Percentiles rank a stretch among this genome's conserved stretches.
These are phyloP conservation scores for Melolontha melolontha DNA, from an alignment of 2,888 invertebrate genomes.

Conservation along the genomic window DNA sequence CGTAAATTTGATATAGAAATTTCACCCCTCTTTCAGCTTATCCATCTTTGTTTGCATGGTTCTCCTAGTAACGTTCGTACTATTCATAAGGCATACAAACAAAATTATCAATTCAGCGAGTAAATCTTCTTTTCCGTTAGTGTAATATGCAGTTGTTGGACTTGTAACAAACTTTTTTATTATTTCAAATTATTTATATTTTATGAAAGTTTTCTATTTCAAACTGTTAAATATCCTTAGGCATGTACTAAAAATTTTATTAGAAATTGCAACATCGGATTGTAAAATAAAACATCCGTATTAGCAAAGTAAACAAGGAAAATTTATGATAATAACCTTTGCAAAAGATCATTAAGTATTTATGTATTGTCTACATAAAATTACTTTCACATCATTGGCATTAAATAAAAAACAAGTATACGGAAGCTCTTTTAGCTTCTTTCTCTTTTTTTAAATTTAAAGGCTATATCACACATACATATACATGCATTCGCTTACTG, in stretches of 20 bases:
- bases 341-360: neutral
- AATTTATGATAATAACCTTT: neutral
- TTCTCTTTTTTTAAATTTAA: neutral
- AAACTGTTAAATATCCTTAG: no score
- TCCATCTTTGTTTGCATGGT: constrained; percentile 11
- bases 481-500: no score
- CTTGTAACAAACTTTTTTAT: no score
- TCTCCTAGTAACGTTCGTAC: constrained; percentile 3
- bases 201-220: no score
- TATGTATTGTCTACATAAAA: neutral
- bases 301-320: neutral
- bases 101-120: neutral
- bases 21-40: constrained; percentile 15
- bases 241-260: no score
- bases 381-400: constrained; percentile 2
- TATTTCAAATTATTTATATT: no score
- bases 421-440: neutral
- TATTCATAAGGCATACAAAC: neutral
- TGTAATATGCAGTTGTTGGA: no score
- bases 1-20: constrained; percentile 3
- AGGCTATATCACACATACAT: no score
- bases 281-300: neutral
- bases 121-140: neutral
- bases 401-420: neutral
- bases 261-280: no score